Conservation (phyloP, 2,888 invertebrate genomes). For the Drosophila nr. perissopoda region DNA sequence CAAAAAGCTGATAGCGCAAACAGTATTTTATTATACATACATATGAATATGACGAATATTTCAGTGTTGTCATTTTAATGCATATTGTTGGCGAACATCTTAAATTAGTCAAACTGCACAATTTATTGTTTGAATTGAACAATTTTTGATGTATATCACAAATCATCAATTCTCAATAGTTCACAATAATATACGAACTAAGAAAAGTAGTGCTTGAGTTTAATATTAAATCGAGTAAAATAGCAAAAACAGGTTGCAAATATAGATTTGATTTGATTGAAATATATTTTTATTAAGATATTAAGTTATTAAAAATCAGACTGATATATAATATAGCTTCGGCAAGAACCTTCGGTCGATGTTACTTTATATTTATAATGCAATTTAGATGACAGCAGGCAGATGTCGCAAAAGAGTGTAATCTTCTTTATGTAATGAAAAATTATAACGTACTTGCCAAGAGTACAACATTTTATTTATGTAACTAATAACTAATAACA, state of each 20-base stretch:
- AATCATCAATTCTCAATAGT: neutral
- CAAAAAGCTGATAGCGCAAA: too few species aligned
- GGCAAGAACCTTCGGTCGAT: neutral
- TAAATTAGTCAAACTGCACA: neutral
- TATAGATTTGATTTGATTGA: neutral
- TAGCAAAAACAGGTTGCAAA: neutral
- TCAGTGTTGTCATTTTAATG: neutral
- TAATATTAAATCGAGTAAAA: neutral
- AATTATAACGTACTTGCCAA: neutral
- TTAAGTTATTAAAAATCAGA: neutral
- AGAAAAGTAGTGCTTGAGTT: neutral
- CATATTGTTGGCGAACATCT: neutral
- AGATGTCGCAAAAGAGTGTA: neutral
- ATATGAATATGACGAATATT: neutral
- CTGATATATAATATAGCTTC: neutral
- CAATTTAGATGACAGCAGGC: neutral
- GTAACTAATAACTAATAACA: neutral
- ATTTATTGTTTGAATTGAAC: neutral
- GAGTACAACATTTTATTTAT: neutral
- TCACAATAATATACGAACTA: neutral
- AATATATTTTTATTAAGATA: neutral
- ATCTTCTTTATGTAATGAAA: neutral
- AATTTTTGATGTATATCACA: neutral
- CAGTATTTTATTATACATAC: neutral
- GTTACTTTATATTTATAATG: neutral